Conservation (phyloP, 2,888 invertebrate species). For the Alentia gelatinosa region DNA sequence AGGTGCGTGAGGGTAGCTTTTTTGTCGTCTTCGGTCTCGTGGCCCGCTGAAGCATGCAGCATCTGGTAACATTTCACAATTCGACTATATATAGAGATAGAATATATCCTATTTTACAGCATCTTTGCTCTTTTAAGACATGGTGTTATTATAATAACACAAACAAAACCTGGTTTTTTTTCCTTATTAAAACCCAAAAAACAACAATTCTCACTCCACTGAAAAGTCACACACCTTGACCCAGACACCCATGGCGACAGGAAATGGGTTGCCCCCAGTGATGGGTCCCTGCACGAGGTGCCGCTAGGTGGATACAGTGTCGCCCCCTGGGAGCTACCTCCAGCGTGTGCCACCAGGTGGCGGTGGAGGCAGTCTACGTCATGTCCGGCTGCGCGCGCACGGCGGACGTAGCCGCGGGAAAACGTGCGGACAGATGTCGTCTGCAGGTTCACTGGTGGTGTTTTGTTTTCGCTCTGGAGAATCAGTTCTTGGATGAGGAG, state of each 20-base stretch:
- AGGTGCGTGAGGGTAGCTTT: slow-evolving; percentile 16
- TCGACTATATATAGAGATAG: not conserved
- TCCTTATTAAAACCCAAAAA: not conserved
- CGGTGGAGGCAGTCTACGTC: not conserved
- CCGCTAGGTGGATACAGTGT: not conserved
- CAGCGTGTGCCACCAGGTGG: not conserved
- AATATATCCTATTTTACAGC: not conserved
- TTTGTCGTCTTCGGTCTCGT: not conserved
- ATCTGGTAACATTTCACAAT: not conserved
- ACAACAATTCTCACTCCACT: not conserved
- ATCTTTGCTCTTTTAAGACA: not conserved
- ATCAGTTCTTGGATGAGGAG: not conserved
- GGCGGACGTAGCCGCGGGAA: no score
- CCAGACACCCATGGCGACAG: not conserved
- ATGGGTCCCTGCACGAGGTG: not conserved
- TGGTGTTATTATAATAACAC: not conserved
- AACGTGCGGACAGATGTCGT: not conserved
- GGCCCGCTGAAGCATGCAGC: not conserved
- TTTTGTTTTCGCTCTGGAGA: not conserved
- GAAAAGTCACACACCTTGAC: not conserved
- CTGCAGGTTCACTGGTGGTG: not conserved
- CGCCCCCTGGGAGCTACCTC: not conserved
- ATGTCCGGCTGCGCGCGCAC: not conserved
- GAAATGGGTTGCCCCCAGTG: not conserved
- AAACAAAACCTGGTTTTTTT: not conserved